phyloP scores from a whole-genome alignment of 2,888 invertebrate genomes.

The Antheraea yamamai region DNA sequence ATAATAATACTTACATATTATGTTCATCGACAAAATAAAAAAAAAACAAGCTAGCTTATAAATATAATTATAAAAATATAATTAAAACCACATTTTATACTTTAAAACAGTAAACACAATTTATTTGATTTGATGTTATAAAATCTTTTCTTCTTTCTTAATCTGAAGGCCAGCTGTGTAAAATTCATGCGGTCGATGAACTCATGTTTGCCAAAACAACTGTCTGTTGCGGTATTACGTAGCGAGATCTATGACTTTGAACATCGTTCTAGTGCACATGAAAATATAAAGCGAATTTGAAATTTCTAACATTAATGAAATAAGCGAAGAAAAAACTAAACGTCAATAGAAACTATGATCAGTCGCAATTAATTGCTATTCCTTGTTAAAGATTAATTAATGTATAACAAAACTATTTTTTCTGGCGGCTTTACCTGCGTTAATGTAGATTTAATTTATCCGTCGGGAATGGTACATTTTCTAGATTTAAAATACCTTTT shows the following conservation, averaged over 20 bases:
- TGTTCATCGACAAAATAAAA: not conserved
- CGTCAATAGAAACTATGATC: not conserved
- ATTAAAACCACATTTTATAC: not conserved
- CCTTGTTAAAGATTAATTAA: too few species aligned
- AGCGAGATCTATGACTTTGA: slow-evolving; percentile 19
- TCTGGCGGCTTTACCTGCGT: too few species aligned
- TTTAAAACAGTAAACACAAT: not conserved
- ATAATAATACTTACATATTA: not conserved
- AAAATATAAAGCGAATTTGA: not conserved
- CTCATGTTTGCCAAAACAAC: slow-evolving; percentile 60
- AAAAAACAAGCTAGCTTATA: not conserved
- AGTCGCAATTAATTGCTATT: too few species aligned
- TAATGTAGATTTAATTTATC: too few species aligned
- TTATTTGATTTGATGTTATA: not conserved
- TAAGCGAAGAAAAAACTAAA: slow-evolving; percentile 18
- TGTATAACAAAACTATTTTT: too few species aligned
- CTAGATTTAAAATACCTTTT: too few species aligned
- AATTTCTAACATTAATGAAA: not conserved
- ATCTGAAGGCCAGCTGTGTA: slow-evolving; percentile 57
- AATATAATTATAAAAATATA: not conserved
- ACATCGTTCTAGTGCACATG: not conserved
- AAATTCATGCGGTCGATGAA: slow-evolving; percentile 67
- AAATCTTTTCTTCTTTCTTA: not conserved
- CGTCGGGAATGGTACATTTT: too few species aligned
- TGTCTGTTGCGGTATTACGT: slow-evolving; percentile 38